phyloP scores from a whole-genome alignment of 2,113 vertebrate species.

The Nasalis larvatus region DNA sequence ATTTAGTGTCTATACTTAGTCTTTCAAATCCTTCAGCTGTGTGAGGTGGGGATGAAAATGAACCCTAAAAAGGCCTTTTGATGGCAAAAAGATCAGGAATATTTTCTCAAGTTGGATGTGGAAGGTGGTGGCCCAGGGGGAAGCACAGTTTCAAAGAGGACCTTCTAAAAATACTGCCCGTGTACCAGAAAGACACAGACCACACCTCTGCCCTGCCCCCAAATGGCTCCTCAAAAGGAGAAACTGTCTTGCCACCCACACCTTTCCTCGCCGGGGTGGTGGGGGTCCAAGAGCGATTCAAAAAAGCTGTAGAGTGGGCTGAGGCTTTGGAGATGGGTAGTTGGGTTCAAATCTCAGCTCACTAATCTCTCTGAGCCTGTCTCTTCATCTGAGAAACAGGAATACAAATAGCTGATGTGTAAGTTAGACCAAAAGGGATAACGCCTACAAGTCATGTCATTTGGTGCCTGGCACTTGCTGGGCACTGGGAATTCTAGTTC shows the following conservation, averaged over 20 bases:
- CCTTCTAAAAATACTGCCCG: slow-evolving; percentile 28
- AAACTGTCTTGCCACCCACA: background rate
- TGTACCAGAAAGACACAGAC: background rate
- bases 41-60: background rate
- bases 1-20: accelerated
- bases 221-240: slow-evolving; percentile 7
- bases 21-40: background rate
- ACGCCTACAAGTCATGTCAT: accelerated
- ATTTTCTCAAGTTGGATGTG: background rate
- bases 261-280: background rate
- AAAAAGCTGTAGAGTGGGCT: background rate
- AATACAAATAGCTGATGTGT: background rate
- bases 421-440: background rate
- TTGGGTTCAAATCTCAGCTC: background rate
- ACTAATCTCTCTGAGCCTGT: background rate
- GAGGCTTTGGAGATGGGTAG: background rate
- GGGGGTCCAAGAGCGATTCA: accelerated
- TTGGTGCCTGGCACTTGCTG: too few species aligned
- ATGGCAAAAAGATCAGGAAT: background rate
- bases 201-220: background rate
- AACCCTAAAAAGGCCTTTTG: background rate
- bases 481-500: background rate
- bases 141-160: background rate
- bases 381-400: background rate
- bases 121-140: background rate